Conservation (phyloP, 2,797 vertebrate genomes). For the Microctenopoma lineatum region DNA sequence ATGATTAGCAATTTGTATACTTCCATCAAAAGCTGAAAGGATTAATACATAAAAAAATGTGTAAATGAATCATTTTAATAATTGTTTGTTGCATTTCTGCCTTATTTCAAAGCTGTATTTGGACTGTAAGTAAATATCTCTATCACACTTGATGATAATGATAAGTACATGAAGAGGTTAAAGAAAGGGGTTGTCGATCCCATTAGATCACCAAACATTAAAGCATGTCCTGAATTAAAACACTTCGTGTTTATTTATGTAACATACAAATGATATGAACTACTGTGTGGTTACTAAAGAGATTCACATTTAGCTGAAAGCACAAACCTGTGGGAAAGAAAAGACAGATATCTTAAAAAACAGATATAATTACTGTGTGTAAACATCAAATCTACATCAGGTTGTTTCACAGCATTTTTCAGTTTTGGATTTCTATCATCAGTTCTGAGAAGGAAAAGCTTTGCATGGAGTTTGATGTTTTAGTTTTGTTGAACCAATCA, state of each 20-base stretch:
- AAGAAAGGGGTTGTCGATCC: too few species aligned
- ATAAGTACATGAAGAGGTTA: too few species aligned
- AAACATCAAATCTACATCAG: neutral
- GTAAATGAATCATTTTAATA: too few species aligned
- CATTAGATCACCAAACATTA: neutral
- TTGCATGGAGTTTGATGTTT: neutral
- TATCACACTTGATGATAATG: too few species aligned
- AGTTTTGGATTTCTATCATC: neutral
- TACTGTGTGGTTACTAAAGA: neutral
- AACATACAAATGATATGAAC: constrained; percentile 20
- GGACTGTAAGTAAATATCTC: too few species aligned
- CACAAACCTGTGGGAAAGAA: neutral
- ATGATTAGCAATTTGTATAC: too few species aligned
- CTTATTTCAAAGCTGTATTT: too few species aligned
- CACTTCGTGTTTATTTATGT: constrained; percentile 29
- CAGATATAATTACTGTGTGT: neutral
- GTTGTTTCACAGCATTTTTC: neutral
- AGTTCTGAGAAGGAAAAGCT: neutral
- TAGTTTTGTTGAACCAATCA: neutral
- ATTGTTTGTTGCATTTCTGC: too few species aligned
- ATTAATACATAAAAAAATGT: too few species aligned
- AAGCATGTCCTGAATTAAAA: too few species aligned
- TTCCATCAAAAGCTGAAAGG: too few species aligned
- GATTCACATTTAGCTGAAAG: neutral
- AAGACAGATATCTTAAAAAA: constrained; percentile 5